Conservation (phyloP, 35 echinoderm and acorn worm species). For the Lytechinus pictus region DNA sequence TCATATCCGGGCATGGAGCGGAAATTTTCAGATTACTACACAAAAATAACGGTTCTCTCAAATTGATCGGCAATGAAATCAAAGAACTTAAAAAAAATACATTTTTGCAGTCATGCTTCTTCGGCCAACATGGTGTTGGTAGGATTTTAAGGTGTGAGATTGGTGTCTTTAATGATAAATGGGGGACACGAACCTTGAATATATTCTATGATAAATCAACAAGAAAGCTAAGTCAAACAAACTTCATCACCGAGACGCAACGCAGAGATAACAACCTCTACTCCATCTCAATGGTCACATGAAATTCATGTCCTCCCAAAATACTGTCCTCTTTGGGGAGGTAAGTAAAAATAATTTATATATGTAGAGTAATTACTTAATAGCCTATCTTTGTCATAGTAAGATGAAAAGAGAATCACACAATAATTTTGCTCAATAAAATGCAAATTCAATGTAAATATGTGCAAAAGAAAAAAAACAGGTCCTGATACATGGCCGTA, state of each 20-base stretch:
- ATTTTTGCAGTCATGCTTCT: not conserved
- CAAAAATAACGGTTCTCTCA: not conserved
- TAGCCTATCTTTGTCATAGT: too few relatives aligned
- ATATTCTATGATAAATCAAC: conserved; percentile 17
- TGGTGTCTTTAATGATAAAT: conserved; percentile 33
- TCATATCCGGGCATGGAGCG: not conserved
- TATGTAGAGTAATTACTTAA: too few relatives aligned
- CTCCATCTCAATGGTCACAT: not conserved
- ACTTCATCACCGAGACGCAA: not conserved
- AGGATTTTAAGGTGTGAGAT: not conserved
- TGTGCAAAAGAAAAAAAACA: too few relatives aligned
- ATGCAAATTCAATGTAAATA: too few relatives aligned
- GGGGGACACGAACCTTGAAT: conserved; percentile 41
- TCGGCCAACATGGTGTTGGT: not conserved
- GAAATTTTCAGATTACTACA: not conserved
- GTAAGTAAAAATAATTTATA: too few relatives aligned
- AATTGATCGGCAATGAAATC: not conserved
- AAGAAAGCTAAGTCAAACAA: conserved; percentile 28
- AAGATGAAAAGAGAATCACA: too few relatives aligned
- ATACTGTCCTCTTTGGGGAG: not conserved
- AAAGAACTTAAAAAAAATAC: not conserved
- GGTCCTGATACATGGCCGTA: too few relatives aligned
- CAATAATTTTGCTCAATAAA: too few relatives aligned
- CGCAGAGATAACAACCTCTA: not conserved
- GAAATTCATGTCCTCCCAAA: not conserved